phyloP scores from a whole-genome alignment of 2,888 invertebrate species.

The Leptinotarsa juncta region DNA sequence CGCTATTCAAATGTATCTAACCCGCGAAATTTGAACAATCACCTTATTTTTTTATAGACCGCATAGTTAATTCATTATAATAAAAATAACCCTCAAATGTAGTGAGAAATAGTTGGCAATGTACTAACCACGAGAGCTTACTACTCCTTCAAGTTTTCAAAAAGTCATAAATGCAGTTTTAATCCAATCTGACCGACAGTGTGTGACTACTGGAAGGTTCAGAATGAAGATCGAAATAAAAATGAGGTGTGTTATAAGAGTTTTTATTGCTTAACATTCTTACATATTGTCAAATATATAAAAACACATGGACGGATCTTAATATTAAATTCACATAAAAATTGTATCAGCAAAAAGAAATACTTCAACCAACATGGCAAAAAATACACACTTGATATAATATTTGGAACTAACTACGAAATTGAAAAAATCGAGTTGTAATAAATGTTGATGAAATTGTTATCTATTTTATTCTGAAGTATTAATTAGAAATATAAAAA shows the following conservation, averaged over 20 bases:
- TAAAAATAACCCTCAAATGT: too few relatives aligned
- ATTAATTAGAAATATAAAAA: conserved; percentile 32
- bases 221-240: background rate
- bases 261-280: background rate
- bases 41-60: too few relatives aligned
- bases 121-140: too few relatives aligned
- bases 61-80: too few relatives aligned
- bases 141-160: too few relatives aligned
- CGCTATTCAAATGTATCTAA: too few relatives aligned
- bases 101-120: too few relatives aligned
- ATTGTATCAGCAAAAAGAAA: background rate
- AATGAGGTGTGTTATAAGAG: background rate
- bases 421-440: background rate
- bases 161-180: too few relatives aligned
- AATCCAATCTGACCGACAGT: too few relatives aligned
- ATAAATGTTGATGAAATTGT: background rate
- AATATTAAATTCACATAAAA: background rate
- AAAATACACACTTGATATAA: background rate
- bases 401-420: background rate
- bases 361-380: background rate
- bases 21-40: too few relatives aligned
- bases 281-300: conserved; percentile 13
- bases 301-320: conserved; percentile 6
- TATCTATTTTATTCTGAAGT: background rate
- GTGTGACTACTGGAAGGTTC: too few relatives aligned